Evolutionary conservation across 2,888 invertebrate genomes (phyloP).

Genomic region (Mesoligia furuncula): DNA sequence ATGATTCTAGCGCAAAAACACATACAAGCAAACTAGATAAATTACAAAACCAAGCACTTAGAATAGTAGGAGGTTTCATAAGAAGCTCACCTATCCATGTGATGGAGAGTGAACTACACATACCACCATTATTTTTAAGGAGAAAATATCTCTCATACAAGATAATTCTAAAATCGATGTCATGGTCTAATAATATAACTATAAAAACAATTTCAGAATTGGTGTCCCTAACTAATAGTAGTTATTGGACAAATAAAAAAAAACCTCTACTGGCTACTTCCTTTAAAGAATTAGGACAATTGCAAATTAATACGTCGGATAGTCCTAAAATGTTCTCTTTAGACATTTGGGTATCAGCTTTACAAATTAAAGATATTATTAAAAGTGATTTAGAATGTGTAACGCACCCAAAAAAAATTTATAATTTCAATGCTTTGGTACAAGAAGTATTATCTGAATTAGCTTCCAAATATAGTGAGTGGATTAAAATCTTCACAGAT

Average conservation of each 20-base stretch:
- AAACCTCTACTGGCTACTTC: conserved; percentile 4
- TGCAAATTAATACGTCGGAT: background rate
- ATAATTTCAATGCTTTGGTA: no score
- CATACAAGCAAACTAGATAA: conserved; percentile 24
- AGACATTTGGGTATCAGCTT: no score
- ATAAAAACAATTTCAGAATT: no score
- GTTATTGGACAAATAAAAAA: no score
- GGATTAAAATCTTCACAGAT: no score
- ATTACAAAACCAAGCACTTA: conserved; percentile 19
- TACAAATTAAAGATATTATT: no score
- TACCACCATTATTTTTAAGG: conserved; percentile 11
- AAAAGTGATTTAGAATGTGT: no score
- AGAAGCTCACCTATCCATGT: conserved; percentile 20
- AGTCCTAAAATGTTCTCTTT: conserved; percentile 2
- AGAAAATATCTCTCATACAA: conserved; percentile 16
- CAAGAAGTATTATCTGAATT: no score
- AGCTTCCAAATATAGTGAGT: no score
- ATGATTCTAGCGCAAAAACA: conserved; percentile 10
- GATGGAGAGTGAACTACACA: conserved; percentile 21
- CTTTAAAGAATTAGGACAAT: background rate
- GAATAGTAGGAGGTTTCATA: conserved; percentile 20
- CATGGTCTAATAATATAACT: no score
- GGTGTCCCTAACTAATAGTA: no score
- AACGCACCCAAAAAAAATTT: no score
- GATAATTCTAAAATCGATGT: background rate